Conservation (phyloP, 2,797 vertebrate species). For the Notolepis coatsorum region DNA sequence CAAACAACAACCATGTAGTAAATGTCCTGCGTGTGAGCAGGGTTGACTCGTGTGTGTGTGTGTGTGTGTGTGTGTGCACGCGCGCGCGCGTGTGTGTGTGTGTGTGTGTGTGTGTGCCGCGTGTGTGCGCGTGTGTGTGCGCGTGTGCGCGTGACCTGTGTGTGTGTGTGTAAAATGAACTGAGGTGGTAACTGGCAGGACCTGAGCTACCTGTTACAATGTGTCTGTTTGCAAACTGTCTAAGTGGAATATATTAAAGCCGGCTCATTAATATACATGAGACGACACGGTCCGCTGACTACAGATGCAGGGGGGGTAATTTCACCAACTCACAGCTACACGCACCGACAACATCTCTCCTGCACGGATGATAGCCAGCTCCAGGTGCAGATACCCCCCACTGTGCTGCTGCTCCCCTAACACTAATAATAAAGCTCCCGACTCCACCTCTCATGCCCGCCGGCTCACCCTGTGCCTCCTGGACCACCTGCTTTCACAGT, state of each 20-base stretch:
- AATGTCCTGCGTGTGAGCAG: not conserved
- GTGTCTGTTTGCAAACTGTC: constrained; percentile 64
- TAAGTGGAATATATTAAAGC: constrained; percentile 74
- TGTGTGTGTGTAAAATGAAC: constrained; percentile 30
- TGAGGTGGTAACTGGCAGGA: constrained; percentile 36
- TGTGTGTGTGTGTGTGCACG: constrained; percentile 1
- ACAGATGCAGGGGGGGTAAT: constrained; percentile 77
- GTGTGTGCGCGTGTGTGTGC: not conserved
- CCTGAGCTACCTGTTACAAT: constrained; percentile 70
- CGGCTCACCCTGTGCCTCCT: constrained; percentile 39
- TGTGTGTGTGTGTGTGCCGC: not conserved
- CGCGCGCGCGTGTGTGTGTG: not conserved
- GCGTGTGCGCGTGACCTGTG: not conserved
- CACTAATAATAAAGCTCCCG: too few relatives aligned
- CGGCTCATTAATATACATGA: constrained; percentile 79
- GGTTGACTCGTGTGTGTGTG: constrained; percentile 21
- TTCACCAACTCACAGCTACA: constrained; percentile 74
- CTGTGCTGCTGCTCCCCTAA: constrained; percentile 57
- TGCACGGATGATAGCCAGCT: constrained; percentile 69
- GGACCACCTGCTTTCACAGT: constrained; percentile 23
- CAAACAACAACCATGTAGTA: constrained; percentile 6
- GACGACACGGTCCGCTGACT: constrained; percentile 74
- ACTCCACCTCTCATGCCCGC: too few relatives aligned
- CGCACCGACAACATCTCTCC: constrained; percentile 72
- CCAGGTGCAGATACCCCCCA: constrained; percentile 62